phyloP scores from a whole-genome alignment of 2,797 vertebrate species.

The Lates japonicus region DNA sequence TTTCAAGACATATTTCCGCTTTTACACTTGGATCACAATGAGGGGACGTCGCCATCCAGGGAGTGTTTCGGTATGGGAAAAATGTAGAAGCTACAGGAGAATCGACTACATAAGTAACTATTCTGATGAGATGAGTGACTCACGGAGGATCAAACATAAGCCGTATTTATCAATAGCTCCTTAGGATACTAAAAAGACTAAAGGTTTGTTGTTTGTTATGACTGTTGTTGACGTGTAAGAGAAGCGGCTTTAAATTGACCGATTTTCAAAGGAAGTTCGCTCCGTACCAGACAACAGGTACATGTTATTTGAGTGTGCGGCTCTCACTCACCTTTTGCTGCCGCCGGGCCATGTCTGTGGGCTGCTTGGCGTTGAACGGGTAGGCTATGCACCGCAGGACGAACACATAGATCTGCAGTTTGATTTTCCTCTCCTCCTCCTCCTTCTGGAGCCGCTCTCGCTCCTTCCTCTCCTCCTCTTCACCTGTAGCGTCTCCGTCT shows the following conservation, averaged over 20 bases:
- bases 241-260: neutral
- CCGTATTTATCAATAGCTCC: neutral
- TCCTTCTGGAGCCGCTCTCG: constrained; percentile 79
- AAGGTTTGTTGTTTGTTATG: neutral
- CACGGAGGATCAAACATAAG: accelerated
- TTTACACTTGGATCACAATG: neutral
- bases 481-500: constrained; percentile 27
- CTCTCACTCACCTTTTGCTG: constrained; percentile 94
- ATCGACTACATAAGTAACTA: neutral
- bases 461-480: constrained; percentile 82
- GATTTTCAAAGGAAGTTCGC: neutral
- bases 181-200: accelerated
- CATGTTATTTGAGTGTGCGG: neutral
- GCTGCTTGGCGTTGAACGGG: constrained; percentile 98
- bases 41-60: too few species aligned
- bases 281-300: constrained; percentile 47
- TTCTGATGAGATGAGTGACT: neutral
- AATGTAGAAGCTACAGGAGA: constrained; percentile 18
- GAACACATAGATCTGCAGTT: constrained; percentile 95
- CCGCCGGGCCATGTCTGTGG: constrained; percentile 96
- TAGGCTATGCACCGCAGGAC: constrained; percentile 94
- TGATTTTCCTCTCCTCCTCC: constrained; percentile 89
- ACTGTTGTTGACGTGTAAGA: accelerated
- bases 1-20: neutral
- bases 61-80: neutral